Evolutionary conservation across 2,797 vertebrate species (phyloP).

Genomic region (Myripristis jacobus): DNA sequence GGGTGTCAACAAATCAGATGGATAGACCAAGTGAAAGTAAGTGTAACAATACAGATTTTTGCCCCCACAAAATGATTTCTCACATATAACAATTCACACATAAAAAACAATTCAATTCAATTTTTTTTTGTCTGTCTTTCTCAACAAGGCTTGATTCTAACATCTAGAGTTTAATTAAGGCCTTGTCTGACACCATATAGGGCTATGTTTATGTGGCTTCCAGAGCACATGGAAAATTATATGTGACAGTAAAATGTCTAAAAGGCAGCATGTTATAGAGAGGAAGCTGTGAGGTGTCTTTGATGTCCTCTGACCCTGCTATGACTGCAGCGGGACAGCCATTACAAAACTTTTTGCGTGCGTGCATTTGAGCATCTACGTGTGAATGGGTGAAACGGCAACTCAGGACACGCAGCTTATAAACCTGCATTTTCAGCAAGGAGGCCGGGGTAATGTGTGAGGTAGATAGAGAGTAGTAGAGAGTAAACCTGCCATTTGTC

Average conservation of each 20-base stretch:
- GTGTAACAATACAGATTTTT: background rate
- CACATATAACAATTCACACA: background rate
- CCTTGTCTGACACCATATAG: slow-evolving; percentile 63
- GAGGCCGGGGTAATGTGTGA: slow-evolving; percentile 34
- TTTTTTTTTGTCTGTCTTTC: slow-evolving; percentile 26
- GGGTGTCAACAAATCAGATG: background rate
- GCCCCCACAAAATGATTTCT: slow-evolving; percentile 1
- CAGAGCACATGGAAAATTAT: slow-evolving; percentile 72
- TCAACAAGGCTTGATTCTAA: slow-evolving; percentile 52
- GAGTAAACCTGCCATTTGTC: slow-evolving; percentile 47
- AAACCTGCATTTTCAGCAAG: slow-evolving; percentile 40
- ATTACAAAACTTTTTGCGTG: background rate
- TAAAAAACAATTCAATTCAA: background rate
- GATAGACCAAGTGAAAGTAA: background rate
- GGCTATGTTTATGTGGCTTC: slow-evolving; percentile 74
- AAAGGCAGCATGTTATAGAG: slow-evolving; percentile 61
- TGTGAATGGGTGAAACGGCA: slow-evolving; percentile 4
- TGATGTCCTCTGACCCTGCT: slow-evolving; percentile 54
- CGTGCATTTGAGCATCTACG: background rate
- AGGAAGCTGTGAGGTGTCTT: slow-evolving; percentile 56
- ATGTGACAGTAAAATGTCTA: slow-evolving; percentile 69
- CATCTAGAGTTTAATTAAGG: slow-evolving; percentile 67
- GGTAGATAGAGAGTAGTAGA: slow-evolving; percentile 27
- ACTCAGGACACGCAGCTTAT: slow-evolving; percentile 16
- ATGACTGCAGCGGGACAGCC: slow-evolving; percentile 2